Evolutionary conservation across 2,888 invertebrate species (phyloP).

Genomic region (Phortica okadai): DNA sequence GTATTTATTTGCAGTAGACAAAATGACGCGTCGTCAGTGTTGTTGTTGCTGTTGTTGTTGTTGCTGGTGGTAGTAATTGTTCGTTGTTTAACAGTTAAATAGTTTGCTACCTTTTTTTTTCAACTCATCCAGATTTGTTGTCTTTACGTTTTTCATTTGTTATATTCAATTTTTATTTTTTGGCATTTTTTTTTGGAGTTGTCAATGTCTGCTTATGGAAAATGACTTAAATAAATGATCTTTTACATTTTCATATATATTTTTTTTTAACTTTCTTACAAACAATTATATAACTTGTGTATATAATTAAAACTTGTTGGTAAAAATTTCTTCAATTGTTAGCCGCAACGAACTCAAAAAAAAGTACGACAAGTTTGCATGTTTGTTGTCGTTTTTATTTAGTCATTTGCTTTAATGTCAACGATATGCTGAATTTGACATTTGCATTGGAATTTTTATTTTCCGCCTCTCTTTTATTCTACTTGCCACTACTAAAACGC

Average conservation of each 20-base stretch:
- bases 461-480: neutral
- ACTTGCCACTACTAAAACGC: slow-evolving; percentile 1
- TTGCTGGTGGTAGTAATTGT: neutral
- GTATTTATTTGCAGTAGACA: slow-evolving; percentile 13
- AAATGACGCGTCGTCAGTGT: slow-evolving; percentile 8
- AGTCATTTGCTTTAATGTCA: slow-evolving; percentile 21
- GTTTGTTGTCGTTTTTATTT: neutral
- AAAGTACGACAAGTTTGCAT: neutral
- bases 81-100: neutral
- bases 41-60: neutral
- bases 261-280: neutral
- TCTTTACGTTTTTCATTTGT: neutral
- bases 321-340: neutral
- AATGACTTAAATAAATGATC: slow-evolving; percentile 22
- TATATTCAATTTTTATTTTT: neutral
- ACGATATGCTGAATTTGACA: slow-evolving; percentile 30
- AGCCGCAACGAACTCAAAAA: neutral
- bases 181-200: neutral
- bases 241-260: slow-evolving; percentile 18
- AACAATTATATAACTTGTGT: neutral
- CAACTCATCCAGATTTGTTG: neutral
- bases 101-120: slow-evolving; percentile 14
- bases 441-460: slow-evolving; percentile 28
- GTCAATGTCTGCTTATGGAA: neutral
- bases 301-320: neutral